These are phyloP conservation scores for Sebastes schlegelii DNA, from an alignment of 2,113 vertebrate genomes.

Conservation along the genomic window DNA sequence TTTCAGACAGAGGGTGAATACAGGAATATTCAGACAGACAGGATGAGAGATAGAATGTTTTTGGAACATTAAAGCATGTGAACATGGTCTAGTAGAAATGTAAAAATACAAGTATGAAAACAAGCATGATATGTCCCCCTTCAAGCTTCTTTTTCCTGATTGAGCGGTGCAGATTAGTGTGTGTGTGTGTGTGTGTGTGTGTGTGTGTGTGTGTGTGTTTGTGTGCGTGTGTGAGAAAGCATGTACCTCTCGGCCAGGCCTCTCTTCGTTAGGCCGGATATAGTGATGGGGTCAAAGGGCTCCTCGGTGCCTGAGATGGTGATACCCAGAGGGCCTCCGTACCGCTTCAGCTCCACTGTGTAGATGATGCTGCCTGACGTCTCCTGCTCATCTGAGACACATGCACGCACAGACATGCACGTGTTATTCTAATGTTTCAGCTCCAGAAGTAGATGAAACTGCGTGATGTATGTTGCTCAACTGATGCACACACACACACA, in stretches of 20 bases:
- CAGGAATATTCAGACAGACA: no score
- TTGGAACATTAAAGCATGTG: no score
- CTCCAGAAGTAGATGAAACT: background rate
- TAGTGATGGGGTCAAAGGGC: constrained; percentile 96
- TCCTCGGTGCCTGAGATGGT: constrained; percentile 98
- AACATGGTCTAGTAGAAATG: no score
- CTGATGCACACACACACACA: constrained; percentile 13
- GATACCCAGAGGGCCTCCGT: constrained; percentile 95
- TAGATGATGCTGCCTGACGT: constrained; percentile 86
- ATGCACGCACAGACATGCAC: constrained; percentile 19
- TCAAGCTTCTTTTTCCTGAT: no score
- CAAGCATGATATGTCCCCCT: no score
- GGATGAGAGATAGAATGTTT: no score
- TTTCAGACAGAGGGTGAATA: no score
- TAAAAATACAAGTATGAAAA: no score
- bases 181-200: background rate
- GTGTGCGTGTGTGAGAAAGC: background rate
- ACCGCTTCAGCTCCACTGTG: constrained; percentile 95
- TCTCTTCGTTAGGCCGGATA: constrained; percentile 94
- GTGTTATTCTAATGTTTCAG: constrained; percentile 43
- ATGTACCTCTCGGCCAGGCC: constrained; percentile 94
- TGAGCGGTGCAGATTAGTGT: background rate
- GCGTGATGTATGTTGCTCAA: background rate
- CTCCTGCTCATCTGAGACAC: constrained; percentile 92
- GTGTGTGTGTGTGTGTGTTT: no score